Evolutionary conservation across 2,888 invertebrate genomes (phyloP).

Genomic region (Cerastis leucographa): DNA sequence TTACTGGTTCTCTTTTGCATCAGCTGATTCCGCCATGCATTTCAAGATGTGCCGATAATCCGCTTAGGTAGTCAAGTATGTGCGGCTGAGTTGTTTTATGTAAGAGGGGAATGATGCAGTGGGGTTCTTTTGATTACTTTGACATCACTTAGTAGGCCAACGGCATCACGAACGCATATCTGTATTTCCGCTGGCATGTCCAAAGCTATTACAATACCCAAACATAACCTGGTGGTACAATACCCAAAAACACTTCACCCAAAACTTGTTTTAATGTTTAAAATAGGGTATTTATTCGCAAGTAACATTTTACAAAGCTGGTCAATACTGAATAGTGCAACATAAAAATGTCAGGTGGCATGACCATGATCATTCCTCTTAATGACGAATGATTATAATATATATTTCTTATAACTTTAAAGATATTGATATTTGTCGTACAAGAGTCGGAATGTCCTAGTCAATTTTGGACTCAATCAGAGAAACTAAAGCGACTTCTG

Average conservation of each 20-base stretch:
- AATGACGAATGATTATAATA: not conserved
- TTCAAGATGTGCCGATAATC: constrained; percentile 68
- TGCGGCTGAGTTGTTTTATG: constrained; percentile 31
- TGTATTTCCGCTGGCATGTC: not conserved
- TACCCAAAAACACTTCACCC: not conserved
- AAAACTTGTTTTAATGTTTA: not conserved
- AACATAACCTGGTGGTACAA: not conserved
- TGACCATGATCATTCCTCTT: not conserved
- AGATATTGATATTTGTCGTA: too few species aligned
- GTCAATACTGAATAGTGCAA: not conserved
- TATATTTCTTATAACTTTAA: too few species aligned
- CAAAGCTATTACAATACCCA: not conserved
- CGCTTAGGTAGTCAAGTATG: constrained; percentile 49
- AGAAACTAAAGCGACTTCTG: not conserved
- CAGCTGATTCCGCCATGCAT: constrained; percentile 64
- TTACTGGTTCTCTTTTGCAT: constrained; percentile 58
- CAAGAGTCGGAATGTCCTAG: not conserved
- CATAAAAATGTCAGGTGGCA: not conserved
- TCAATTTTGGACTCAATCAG: not conserved
- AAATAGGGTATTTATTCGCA: not conserved
- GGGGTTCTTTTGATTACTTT: constrained; percentile 6
- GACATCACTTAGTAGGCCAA: not conserved
- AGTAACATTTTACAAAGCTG: not conserved
- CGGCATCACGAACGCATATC: not conserved
- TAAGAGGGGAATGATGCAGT: constrained; percentile 16